Conservation (phyloP, 2,113 vertebrate genomes). For the Sebastes schlegelii region DNA sequence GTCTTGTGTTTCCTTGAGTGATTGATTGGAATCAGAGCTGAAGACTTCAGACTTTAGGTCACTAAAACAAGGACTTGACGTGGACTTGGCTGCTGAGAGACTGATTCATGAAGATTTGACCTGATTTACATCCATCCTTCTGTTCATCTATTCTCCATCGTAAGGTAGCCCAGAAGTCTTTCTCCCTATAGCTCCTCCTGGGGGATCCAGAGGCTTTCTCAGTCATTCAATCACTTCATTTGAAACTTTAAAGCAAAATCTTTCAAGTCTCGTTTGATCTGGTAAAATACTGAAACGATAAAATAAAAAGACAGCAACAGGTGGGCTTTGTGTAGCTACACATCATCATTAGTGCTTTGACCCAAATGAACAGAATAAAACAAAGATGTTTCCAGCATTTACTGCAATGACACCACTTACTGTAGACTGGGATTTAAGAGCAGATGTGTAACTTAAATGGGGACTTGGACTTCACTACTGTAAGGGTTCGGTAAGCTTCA, state of each 20-base stretch:
- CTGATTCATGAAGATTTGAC: not conserved
- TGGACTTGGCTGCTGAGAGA: constrained; percentile 11
- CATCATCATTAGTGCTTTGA: not conserved
- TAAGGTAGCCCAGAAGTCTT: not conserved
- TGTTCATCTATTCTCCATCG: not conserved
- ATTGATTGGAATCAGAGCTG: constrained; percentile 11
- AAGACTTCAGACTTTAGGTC: not conserved
- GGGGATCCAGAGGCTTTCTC: not conserved
- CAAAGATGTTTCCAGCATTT: not conserved
- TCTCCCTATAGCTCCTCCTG: not conserved
- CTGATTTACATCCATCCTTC: not conserved
- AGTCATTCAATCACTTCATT: not conserved
- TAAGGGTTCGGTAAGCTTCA: no score
- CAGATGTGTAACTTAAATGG: no score
- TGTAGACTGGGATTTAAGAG: no score
- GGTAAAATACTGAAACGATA: not conserved
- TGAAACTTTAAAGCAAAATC: not conserved
- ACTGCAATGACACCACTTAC: not conserved
- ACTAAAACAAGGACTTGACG: constrained; percentile 4
- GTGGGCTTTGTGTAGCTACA: not conserved
- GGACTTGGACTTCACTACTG: no score
- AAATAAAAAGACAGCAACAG: not conserved
- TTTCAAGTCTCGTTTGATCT: not conserved
- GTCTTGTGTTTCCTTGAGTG: not conserved
- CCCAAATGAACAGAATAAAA: not conserved